These are phyloP conservation scores for Chamaea fasciata DNA, from an alignment of 2,113 vertebrate genomes.

Conservation along the genomic window DNA sequence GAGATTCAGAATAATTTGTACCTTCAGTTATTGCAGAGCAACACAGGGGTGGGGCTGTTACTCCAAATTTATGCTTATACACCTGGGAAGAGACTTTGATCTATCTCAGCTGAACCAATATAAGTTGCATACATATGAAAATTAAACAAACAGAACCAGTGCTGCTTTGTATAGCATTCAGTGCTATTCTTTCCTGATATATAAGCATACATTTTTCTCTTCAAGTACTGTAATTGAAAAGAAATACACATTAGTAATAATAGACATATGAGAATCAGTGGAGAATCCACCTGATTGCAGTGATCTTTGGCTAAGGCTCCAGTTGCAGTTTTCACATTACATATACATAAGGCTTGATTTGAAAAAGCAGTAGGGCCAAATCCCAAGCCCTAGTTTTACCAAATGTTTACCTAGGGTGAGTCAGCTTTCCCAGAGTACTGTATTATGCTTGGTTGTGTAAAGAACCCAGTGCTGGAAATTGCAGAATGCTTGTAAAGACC, in stretches of 20 bases:
- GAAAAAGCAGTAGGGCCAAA: not conserved
- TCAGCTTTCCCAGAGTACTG: not conserved
- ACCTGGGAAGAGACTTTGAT: conserved; percentile 28
- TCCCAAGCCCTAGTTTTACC: not conserved
- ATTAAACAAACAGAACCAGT: conserved; percentile 3
- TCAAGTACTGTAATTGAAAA: not conserved
- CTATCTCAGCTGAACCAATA: not conserved
- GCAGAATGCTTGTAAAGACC: not conserved
- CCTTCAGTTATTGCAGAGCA: not conserved
- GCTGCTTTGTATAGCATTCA: not conserved
- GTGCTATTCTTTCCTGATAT: not conserved
- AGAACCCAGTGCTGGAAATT: not conserved
- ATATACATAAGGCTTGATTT: not conserved
- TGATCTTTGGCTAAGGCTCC: not conserved
- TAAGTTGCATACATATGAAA: conserved; percentile 3
- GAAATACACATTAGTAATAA: not conserved
- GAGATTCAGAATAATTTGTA: not conserved
- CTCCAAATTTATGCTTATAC: not conserved
- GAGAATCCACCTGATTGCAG: not conserved
- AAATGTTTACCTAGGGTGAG: not conserved
- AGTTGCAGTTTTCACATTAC: not conserved
- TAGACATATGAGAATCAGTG: not conserved
- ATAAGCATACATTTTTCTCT: not conserved
- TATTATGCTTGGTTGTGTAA: not conserved
- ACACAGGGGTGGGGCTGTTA: not conserved